Evolutionary conservation across 2,113 vertebrate species (phyloP).

Genomic region (Salvelinus fontinalis): DNA sequence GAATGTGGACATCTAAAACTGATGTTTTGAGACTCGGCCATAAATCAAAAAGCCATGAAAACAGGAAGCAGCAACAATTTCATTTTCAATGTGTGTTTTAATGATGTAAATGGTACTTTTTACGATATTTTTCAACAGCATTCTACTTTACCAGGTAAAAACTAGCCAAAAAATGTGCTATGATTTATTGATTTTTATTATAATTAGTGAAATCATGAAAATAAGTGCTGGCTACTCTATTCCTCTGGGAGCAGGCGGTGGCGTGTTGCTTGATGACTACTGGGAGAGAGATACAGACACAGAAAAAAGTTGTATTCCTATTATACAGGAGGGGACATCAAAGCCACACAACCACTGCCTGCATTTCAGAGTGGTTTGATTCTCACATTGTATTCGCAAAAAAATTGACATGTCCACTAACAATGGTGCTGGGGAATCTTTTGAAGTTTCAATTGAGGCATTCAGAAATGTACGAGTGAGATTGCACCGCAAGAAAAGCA

Average conservation of each 20-base stretch:
- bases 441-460: constrained; percentile 30
- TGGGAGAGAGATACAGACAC: constrained; percentile 16
- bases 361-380: constrained; percentile 18
- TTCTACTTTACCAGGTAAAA: no score
- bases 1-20: no score
- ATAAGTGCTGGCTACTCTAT: constrained; percentile 1
- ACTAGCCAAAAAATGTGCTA: no score
- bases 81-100: no score
- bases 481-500: neutral
- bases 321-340: constrained; percentile 27
- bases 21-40: no score
- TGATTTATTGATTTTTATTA: no score
- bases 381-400: constrained; percentile 30
- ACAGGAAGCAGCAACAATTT: no score
- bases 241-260: constrained; percentile 6
- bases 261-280: constrained; percentile 18
- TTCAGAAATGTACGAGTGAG: constrained; percentile 10
- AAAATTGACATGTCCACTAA: constrained; percentile 29
- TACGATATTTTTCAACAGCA: no score
- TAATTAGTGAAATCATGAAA: no score
- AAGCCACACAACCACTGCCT: constrained; percentile 8
- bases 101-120: no score
- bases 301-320: constrained; percentile 28
- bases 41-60: no score
- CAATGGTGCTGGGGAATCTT: constrained; percentile 18